Evolutionary conservation across 2,797 vertebrate genomes (phyloP).

Genomic region (Benthosema pterotum): DNA sequence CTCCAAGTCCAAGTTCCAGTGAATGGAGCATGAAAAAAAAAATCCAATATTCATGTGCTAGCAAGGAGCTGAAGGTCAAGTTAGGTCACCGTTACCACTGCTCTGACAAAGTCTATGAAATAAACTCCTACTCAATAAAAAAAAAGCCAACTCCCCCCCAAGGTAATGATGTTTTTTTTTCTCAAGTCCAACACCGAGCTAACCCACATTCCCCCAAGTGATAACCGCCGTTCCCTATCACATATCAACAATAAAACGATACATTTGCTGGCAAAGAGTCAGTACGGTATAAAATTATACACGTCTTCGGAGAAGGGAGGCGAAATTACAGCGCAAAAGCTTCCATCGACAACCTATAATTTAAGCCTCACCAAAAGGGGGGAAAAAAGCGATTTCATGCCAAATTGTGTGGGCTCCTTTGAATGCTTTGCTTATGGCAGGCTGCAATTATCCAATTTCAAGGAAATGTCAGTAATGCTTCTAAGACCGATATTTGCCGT

Average conservation of each 20-base stretch:
- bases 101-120: neutral
- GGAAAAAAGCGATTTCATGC: constrained; percentile 47
- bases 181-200: constrained; percentile 2
- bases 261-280: constrained; percentile 84
- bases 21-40: neutral
- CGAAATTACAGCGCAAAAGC: constrained; percentile 91
- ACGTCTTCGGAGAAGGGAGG: constrained; percentile 88
- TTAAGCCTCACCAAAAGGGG: constrained; percentile 86
- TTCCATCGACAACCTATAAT: constrained; percentile 92
- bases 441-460: constrained; percentile 92
- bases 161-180: constrained; percentile 10
- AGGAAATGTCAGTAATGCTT: constrained; percentile 89
- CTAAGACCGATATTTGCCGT: constrained; percentile 89
- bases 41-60: neutral
- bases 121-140: neutral
- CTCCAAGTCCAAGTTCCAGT: neutral
- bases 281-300: constrained; percentile 87
- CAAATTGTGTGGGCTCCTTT: constrained; percentile 75
- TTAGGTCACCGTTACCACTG: neutral
- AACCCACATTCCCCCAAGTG: constrained; percentile 18
- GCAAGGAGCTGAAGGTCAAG: neutral
- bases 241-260: constrained; percentile 72
- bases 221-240: constrained; percentile 24
- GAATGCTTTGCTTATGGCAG: constrained; percentile 88
- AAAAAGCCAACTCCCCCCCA: neutral